Conservation (phyloP, 2,888 invertebrate genomes). For the Diadegma fenestrale region DNA sequence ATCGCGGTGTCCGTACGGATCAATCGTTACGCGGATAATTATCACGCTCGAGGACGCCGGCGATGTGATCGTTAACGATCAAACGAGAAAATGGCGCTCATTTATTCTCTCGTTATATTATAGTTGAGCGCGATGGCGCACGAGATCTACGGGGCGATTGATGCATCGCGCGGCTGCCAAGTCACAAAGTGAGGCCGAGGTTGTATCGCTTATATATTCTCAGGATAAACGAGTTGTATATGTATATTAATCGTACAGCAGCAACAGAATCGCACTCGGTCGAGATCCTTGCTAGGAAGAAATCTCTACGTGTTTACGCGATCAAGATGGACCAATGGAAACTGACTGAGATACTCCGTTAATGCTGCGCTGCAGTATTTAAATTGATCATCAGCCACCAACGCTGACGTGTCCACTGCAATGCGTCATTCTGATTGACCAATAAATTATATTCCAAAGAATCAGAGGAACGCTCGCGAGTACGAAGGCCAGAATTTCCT, state of each 20-base stretch:
- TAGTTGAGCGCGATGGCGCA: constrained; percentile 18
- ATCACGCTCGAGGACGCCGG: constrained; percentile 21
- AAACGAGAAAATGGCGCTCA: constrained; percentile 30
- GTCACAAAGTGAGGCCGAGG: constrained; percentile 52
- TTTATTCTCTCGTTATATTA: constrained; percentile 29
- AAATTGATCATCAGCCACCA: constrained; percentile 83
- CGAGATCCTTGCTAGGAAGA: constrained; percentile 41
- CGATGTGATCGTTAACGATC: constrained; percentile 33
- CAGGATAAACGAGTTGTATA: constrained; percentile 33
- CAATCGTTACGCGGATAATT: constrained; percentile 32
- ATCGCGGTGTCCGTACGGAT: constrained; percentile 7
- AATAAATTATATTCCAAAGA: constrained; percentile 82
- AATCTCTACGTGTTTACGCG: constrained; percentile 39
- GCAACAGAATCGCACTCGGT: constrained; percentile 13
- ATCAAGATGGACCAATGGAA: constrained; percentile 42
- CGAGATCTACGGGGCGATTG: constrained; percentile 38
- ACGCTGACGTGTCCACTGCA: constrained; percentile 84
- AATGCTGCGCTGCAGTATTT: constrained; percentile 77
- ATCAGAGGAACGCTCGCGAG: constrained; percentile 70
- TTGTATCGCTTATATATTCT: constrained; percentile 36
- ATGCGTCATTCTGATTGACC: constrained; percentile 84
- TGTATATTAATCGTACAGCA: constrained; percentile 3
- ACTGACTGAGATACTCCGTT: constrained; percentile 37
- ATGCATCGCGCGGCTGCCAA: constrained; percentile 18
- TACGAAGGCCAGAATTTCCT: constrained; percentile 63